These are phyloP conservation scores for Dolomedes plantarius DNA, from an alignment of 2,888 invertebrate genomes.

Conservation along the genomic window DNA sequence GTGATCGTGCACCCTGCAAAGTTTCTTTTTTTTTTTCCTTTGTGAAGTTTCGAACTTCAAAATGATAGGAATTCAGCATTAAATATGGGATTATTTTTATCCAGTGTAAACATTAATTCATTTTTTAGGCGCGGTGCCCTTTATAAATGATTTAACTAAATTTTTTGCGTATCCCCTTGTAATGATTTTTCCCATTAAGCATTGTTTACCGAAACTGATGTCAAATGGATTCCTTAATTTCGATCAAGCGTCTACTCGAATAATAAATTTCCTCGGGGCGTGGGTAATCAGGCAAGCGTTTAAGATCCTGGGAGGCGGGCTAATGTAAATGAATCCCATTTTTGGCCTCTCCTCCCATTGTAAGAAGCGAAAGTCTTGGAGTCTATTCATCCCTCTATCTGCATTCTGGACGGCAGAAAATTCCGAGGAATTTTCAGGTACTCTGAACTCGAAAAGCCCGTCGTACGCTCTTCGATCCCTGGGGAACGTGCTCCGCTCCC, in stretches of 20 bases:
- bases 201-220: conserved; percentile 60
- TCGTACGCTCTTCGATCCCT: conserved; percentile 38
- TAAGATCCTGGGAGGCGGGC: conserved; percentile 43
- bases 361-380: conserved; percentile 15
- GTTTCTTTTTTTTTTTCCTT: too few species aligned
- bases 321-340: conserved; percentile 67
- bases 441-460: conserved; percentile 70
- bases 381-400: conserved; percentile 47
- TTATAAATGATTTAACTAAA: background rate
- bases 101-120: background rate
- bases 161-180: background rate
- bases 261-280: conserved; percentile 57
- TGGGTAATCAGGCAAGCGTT: conserved; percentile 62
- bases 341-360: conserved; percentile 36
- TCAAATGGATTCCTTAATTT: conserved; percentile 61
- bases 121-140: background rate
- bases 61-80: background rate
- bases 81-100: background rate
- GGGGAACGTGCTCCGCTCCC: conserved; percentile 25
- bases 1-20: too few species aligned
- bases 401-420: conserved; percentile 51
- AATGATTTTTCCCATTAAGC: conserved; percentile 36
- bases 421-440: conserved; percentile 66
- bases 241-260: conserved; percentile 33
- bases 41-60: too few species aligned